phyloP scores from a whole-genome alignment of 2,888 invertebrate genomes.

The Eueremaeus valkanovi region DNA sequence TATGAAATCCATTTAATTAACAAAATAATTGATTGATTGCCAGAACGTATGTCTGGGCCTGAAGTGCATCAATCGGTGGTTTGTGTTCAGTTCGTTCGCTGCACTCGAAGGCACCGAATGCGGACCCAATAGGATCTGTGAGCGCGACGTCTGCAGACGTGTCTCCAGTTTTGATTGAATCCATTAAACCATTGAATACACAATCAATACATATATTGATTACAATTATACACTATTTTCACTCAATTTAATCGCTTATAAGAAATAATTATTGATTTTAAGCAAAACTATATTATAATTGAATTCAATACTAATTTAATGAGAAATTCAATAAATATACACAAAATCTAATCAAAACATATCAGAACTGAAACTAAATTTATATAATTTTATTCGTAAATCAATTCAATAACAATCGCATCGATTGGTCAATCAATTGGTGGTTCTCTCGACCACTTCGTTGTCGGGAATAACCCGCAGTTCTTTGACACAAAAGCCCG shows the following conservation, averaged over 20 bases:
- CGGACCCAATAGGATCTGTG: background rate
- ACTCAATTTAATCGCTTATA: too few species aligned
- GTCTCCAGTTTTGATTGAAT: background rate
- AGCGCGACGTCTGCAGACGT: constrained; percentile 9
- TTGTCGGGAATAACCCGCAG: background rate
- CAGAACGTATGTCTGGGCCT: background rate
- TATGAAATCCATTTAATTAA: background rate
- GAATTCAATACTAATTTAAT: background rate
- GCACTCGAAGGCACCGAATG: constrained; percentile 14
- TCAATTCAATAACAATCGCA: too few species aligned
- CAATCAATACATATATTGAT: too few species aligned
- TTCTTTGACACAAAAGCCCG: background rate
- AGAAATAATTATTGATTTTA: background rate
- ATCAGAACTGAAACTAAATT: too few species aligned
- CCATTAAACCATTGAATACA: background rate
- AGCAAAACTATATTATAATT: background rate
- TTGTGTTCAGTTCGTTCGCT: background rate
- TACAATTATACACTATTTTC: too few species aligned
- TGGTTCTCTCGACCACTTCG: background rate
- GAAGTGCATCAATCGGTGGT: background rate
- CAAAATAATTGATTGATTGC: too few species aligned
- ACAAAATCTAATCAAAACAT: too few species aligned
- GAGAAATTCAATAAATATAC: too few species aligned
- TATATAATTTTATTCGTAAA: too few species aligned
- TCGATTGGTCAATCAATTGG: background rate